These are phyloP conservation scores for Enteromius unitaeniatus DNA, from an alignment of 2,797 vertebrate genomes.

Conservation along the genomic window DNA sequence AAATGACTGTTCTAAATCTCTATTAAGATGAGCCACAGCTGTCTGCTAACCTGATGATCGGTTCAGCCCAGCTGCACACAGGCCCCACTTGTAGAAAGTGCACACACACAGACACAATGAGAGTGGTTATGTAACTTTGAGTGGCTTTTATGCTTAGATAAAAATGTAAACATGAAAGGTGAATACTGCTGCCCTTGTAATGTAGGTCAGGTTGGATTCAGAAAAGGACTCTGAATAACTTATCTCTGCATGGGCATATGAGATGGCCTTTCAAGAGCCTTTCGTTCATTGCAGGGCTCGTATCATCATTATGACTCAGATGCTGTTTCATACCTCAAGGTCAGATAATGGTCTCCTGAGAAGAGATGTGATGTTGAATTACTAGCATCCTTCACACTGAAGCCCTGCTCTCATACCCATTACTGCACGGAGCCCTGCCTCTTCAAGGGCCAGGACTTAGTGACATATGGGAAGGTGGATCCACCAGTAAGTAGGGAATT, in stretches of 20 bases:
- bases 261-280: background rate
- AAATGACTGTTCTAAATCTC: constrained; percentile 30
- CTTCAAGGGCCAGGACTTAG: background rate
- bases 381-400: background rate
- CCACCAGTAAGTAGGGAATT: background rate
- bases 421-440: background rate
- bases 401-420: background rate
- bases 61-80: background rate
- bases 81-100: constrained; percentile 1
- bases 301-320: background rate
- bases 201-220: constrained; percentile 6
- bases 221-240: constrained; percentile 4
- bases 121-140: background rate
- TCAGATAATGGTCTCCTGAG: background rate
- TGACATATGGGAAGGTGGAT: background rate
- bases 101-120: background rate
- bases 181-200: background rate
- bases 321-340: constrained; percentile 3
- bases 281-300: background rate
- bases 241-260: background rate
- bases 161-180: background rate
- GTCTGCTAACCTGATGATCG: constrained; percentile 15
- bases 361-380: background rate
- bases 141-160: constrained; percentile 1
- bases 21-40: constrained; percentile 41